These are phyloP conservation scores for Orchesellides sinensis DNA, from an alignment of 2,888 invertebrate genomes.

Conservation along the genomic window DNA sequence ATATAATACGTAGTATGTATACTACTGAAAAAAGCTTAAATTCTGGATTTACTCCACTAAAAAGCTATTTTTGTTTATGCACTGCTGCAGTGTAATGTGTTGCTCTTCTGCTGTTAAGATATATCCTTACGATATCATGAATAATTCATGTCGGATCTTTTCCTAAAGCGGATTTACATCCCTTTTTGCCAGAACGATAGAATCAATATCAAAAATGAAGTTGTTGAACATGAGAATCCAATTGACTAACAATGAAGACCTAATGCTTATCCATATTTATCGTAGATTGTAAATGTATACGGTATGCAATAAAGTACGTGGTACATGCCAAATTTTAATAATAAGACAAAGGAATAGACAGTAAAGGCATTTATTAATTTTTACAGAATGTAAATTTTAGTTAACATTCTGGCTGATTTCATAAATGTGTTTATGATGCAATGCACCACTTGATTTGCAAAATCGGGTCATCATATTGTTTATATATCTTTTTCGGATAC, in stretches of 20 bases:
- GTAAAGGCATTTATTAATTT: no score
- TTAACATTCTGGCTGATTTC: no score
- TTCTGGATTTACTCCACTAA: conserved; percentile 46
- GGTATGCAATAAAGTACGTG: background rate
- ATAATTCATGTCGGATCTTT: conserved; percentile 74
- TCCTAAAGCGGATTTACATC: conserved; percentile 75
- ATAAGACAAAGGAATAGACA: no score
- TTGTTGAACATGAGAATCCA: conserved; percentile 74
- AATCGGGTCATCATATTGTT: no score
- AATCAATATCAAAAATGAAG: conserved; percentile 74
- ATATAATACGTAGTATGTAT: background rate
- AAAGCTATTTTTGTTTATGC: conserved; percentile 49
- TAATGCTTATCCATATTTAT: conserved; percentile 53
- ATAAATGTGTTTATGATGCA: no score
- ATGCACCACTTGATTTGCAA: no score
- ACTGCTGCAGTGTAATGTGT: background rate
- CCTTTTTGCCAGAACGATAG: conserved; percentile 67
- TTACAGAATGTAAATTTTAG: no score
- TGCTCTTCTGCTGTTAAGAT: conserved; percentile 37
- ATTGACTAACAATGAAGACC: conserved; percentile 67
- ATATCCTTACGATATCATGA: conserved; percentile 72
- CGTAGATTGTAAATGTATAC: background rate
- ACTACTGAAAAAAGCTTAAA: conserved; percentile 31
- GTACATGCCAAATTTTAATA: no score
- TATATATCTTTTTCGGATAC: no score